Evolutionary conservation across 2,888 invertebrate genomes (phyloP).

Genomic region (Patella caerulea): DNA sequence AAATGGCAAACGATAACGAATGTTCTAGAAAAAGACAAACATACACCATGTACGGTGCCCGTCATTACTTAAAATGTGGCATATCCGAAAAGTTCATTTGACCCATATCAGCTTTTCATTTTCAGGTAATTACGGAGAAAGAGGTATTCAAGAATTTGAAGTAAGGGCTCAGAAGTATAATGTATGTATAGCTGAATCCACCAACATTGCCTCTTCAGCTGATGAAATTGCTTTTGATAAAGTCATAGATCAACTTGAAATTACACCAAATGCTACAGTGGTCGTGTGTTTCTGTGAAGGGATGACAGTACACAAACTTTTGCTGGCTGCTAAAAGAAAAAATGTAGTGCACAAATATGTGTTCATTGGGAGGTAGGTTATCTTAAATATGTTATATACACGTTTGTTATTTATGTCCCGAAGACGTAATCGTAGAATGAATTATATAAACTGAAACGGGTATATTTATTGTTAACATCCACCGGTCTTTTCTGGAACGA

Average conservation of each 20-base stretch:
- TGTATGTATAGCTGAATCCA: slow-evolving; percentile 82
- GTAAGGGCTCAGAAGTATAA: slow-evolving; percentile 79
- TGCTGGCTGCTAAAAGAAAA: slow-evolving; percentile 77
- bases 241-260: slow-evolving; percentile 74
- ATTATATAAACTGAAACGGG: neutral
- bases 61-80: no score
- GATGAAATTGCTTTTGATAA: slow-evolving; percentile 74
- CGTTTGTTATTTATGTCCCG: neutral
- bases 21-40: no score
- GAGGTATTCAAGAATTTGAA: slow-evolving; percentile 83
- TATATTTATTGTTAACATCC: no score
- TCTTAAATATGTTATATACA: neutral
- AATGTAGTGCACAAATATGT: slow-evolving; percentile 77
- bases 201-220: slow-evolving; percentile 77
- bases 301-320: slow-evolving; percentile 78
- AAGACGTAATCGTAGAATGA: neutral
- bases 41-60: no score
- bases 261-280: slow-evolving; percentile 76
- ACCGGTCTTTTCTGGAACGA: no score
- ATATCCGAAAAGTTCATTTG: neutral
- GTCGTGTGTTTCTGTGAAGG: slow-evolving; percentile 88
- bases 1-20: no score
- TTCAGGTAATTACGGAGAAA: slow-evolving; percentile 84
- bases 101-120: neutral
- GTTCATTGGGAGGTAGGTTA: slow-evolving; percentile 78